Evolutionary conservation across 1,140 invertebrate species (phyloP).

Genomic region (Agrypnia vestita): DNA sequence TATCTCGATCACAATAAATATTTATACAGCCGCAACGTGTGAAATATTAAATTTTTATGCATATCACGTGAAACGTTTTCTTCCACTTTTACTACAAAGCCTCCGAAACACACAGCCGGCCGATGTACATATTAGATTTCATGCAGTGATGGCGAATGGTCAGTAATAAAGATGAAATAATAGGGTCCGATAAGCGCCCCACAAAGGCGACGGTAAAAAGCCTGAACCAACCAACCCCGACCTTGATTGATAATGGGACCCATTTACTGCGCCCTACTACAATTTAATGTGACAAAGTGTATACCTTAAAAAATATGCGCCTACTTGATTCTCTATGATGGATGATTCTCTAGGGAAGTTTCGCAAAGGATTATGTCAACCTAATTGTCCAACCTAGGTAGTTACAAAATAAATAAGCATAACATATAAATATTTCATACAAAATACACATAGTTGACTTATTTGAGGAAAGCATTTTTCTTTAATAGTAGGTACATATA

Average conservation of each 20-base stretch:
- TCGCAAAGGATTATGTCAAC: no score
- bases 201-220: constrained; percentile 26
- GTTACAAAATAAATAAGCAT: no score
- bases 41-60: constrained; percentile 46
- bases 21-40: constrained; percentile 15
- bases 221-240: constrained; percentile 1
- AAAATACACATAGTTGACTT: no score
- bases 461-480: no score
- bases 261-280: constrained; percentile 1
- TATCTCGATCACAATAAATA: constrained; percentile 45
- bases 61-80: constrained; percentile 17
- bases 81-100: neutral
- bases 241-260: constrained; percentile 37
- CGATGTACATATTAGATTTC: constrained; percentile 31
- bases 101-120: neutral
- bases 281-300: constrained; percentile 27
- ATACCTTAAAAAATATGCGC: neutral
- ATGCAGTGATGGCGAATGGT: constrained; percentile 36
- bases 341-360: no score
- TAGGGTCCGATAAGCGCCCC: constrained; percentile 37
- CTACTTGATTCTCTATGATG: no score
- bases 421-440: no score
- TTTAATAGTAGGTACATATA: no score
- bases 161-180: constrained; percentile 42
- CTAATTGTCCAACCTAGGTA: no score